Percentiles rank a stretch among this genome's conserved stretches.
These are phyloP conservation scores for Zingel zingel DNA, from an alignment of 2,113 vertebrate species.

Conservation along the genomic window DNA sequence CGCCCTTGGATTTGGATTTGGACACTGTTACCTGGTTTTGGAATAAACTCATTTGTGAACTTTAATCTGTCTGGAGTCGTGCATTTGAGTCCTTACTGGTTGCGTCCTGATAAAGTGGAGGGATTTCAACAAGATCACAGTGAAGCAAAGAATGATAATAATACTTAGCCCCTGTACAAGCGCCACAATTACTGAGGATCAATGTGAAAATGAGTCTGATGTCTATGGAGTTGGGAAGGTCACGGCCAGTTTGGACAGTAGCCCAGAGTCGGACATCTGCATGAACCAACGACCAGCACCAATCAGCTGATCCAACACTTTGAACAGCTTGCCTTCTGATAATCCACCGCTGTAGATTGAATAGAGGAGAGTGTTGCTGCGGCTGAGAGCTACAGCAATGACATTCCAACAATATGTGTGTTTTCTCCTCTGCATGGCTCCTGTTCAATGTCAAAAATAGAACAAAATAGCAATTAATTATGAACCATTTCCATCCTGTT, in stretches of 20 bases:
- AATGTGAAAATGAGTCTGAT: constrained; percentile 4
- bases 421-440: background rate
- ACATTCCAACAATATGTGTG: background rate
- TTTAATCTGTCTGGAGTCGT: no score
- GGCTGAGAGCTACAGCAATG: background rate
- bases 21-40: no score
- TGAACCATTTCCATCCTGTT: background rate
- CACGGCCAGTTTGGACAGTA: constrained; percentile 24
- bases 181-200: constrained; percentile 24
- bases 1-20: no score
- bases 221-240: constrained; percentile 24
- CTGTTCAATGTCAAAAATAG: background rate
- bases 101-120: background rate
- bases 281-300: background rate
- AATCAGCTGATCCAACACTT: constrained; percentile 6
- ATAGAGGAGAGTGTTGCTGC: background rate
- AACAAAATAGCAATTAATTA: background rate
- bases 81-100: no score
- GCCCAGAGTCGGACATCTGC: background rate
- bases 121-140: background rate
- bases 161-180: background rate
- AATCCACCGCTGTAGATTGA: background rate
- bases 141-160: background rate
- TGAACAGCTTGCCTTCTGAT: background rate
- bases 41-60: no score